Base-by-base conservation (phyloP, 2,888 invertebrate species). In the Willowsia nigromaculata region DNA sequence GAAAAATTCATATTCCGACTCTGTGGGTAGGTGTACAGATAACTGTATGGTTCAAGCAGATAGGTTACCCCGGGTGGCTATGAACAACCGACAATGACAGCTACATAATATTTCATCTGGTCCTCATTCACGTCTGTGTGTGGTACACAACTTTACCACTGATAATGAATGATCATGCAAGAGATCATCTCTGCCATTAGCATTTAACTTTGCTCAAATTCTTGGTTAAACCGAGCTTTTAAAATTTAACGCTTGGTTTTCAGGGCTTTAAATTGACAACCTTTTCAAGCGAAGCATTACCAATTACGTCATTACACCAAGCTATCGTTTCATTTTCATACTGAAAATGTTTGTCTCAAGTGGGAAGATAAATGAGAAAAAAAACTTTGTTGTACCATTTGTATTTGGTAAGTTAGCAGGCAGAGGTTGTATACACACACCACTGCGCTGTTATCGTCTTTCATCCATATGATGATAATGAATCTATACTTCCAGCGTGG, bases 41-140 rank as follows among this genome's bases (percentile, higher is more conserved):
- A n/a, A n/a, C 50, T 30, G 53, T 33, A 56, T 13, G 56, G 53
- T 53, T 25, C 22, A 40, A 0, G 18, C 68, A 62, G 37, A 85
- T 43, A 85, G 74, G 62, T 86, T 68, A 86, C 86, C 80, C 80
- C 71, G 65, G 74, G 74, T 59, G 33, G 86, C n/a, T 71, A 53
- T 43, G 65, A 33, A 59, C 40, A 47, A 40, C 65, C 30, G 30
- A 59, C 43, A 87, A 81, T 87, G 81, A 59, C 71, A 59, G 71
- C 47, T 82, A 87, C 81, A 87, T 86, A 86, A 86, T 87, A 87
- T 74, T 74, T 87, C 71, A 81, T 53, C 53, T 68, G 1, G n/a
- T 37, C 40, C 9, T 30, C n/a, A 37, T 22, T 68, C 33, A 68
- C 15, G 40, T 40, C 40, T 53, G 27, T 65, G 65, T 37, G 37